Conservation (phyloP, 2,888 invertebrate genomes). For the Ectemnius cavifrons region DNA sequence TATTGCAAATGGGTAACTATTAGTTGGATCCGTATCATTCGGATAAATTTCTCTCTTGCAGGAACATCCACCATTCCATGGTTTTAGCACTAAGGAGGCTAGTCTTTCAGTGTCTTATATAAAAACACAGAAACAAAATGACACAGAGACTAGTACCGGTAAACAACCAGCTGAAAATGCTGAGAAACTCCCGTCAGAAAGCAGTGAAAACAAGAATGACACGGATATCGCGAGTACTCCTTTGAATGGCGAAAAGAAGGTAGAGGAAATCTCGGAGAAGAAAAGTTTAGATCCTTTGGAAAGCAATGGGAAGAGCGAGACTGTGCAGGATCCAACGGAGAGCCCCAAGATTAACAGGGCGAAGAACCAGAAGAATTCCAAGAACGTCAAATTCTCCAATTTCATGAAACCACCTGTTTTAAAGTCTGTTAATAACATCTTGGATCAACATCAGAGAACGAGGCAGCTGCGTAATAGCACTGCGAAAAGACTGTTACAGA, state of each 20-base stretch:
- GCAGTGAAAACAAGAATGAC: constrained; percentile 37
- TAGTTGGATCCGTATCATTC: background rate
- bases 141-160: constrained; percentile 55
- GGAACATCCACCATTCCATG: constrained; percentile 76
- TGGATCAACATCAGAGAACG: constrained; percentile 73
- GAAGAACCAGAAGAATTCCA: constrained; percentile 56
- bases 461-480: constrained; percentile 73
- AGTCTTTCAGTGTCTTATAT: constrained; percentile 70
- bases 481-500: constrained; percentile 73
- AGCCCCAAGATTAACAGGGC: constrained; percentile 53
- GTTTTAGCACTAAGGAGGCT: constrained; percentile 75
- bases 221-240: constrained; percentile 49
- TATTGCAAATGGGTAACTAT: too few species aligned
- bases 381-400: constrained; percentile 64
- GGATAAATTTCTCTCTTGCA: constrained; percentile 55
- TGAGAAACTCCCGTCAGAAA: constrained; percentile 47
- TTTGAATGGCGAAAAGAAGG: constrained; percentile 48
- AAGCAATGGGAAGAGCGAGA: constrained; percentile 36
- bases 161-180: constrained; percentile 37
- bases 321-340: constrained; percentile 39
- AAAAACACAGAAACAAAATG: constrained; percentile 67
- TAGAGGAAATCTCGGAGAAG: constrained; percentile 49
- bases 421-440: constrained; percentile 73
- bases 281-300: constrained; percentile 32
- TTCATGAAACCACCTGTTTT: constrained; percentile 67